Base-by-base conservation (phyloP, 2,113 vertebrate genomes). In the Arothron firmamentum region DNA sequence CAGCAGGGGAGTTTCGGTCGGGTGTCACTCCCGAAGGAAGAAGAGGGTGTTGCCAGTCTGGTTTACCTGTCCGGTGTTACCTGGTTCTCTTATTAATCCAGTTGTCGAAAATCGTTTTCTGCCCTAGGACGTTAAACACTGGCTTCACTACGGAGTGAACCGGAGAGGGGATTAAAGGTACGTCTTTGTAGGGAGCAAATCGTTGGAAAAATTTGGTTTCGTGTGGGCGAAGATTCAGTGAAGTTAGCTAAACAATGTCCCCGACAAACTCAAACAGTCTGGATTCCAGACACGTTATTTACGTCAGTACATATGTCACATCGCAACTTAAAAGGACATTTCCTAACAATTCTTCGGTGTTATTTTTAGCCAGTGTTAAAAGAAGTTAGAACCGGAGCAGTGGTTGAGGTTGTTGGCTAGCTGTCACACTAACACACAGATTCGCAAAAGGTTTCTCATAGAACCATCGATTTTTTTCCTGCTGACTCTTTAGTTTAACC, bases 161-260 rank as follows among this genome's bases (percentile, higher is more conserved):
- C 80, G 48, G 75, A 80, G 65, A 72, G 67, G 62, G 55, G 65
- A 1, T 52, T 88, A 62, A 86, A 90, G 89, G 89, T 90, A 62
- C 50, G 77, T 74, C 54, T 16, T 23, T 25, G 65, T 9, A 11
- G 47, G 48, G 20, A 65, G 9, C 11, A 51, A 58, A 63, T 48
- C 51, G 28, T 19, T 62, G 60, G 52, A n/a, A 59, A 71, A 67
- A 16, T 55, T 61, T 72, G 54, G 70, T 74, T 70, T 72, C 68
- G 43, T 61, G 8, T 7, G 19, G 23, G 34, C 3, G n/a, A 28
- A 56, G 55, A 43, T 41, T 70, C 38, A 10, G 6, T 46, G 9
- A 59, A 48, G 62, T 71, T 74, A 80, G 80, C 76, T 56, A 41
- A 71, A 74, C 67, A 52, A 21, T 60, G 68, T 72, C 48, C 64